phyloP scores from a whole-genome alignment of 2,797 vertebrate species.

The Acridotheres tristis region DNA sequence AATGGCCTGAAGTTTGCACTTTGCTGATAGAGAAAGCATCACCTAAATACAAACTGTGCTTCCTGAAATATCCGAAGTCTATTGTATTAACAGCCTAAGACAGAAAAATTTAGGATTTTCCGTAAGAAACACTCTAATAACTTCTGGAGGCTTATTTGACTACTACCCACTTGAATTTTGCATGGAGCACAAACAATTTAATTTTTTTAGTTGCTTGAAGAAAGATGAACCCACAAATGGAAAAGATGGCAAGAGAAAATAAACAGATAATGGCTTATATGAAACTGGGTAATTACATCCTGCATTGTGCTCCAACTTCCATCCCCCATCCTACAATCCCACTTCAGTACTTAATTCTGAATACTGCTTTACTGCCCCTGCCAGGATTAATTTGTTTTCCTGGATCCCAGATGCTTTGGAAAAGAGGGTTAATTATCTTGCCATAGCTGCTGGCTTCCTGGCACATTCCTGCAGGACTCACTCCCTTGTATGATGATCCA shows the following conservation, averaged over 20 bases:
- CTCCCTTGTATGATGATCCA: not conserved
- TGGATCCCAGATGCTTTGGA: not conserved
- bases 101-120: not conserved
- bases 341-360: not conserved
- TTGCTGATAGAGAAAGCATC: not conserved
- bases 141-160: not conserved
- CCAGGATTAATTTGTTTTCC: not conserved
- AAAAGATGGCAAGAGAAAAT: not conserved
- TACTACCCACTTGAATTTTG: not conserved
- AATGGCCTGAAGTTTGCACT: not conserved
- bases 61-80: not conserved
- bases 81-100: not conserved
- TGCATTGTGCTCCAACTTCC: not conserved
- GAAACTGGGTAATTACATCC: not conserved
- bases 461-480: not conserved
- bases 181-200: not conserved
- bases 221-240: not conserved
- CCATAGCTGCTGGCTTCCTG: not conserved
- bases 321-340: not conserved
- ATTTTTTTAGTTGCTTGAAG: not conserved
- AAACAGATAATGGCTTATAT: not conserved
- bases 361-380: not conserved
- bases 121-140: not conserved
- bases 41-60: not conserved
- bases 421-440: constrained; percentile 13